Evolutionary conservation across 2,113 vertebrate genomes (phyloP).

Genomic region (Equus przewalskii): DNA sequence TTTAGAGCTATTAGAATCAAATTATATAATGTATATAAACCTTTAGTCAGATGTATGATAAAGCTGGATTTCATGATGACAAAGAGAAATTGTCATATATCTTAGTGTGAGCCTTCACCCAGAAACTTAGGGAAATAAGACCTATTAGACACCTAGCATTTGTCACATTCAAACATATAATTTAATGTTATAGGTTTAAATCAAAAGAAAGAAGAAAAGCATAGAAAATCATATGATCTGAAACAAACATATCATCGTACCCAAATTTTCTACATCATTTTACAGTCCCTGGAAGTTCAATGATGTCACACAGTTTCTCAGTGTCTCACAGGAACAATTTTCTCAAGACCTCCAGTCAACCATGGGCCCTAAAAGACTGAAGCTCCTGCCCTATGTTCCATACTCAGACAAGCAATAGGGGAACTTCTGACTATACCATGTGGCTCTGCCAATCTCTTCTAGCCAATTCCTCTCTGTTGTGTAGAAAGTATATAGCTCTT

Average conservation of each 20-base stretch:
- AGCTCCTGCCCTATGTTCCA: neutral
- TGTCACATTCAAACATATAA: neutral
- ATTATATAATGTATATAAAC: neutral
- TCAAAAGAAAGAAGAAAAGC: neutral
- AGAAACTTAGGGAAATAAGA: neutral
- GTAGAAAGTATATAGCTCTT: neutral
- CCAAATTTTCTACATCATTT: neutral
- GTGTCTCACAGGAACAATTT: neutral
- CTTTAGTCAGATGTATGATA: neutral
- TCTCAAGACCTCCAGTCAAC: neutral
- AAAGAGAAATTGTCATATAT: neutral
- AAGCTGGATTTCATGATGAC: neutral
- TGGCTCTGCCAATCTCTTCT: neutral
- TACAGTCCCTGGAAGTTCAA: neutral
- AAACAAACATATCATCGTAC: neutral
- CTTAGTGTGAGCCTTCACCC: neutral
- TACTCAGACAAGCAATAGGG: neutral
- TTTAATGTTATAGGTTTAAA: neutral
- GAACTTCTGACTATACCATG: neutral
- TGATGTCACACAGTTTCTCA: neutral
- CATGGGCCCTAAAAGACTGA: neutral
- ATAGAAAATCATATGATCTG: neutral
- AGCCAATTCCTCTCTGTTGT: neutral
- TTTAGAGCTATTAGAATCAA: constrained; percentile 10
- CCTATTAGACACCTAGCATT: neutral